Conservation (phyloP, 2,888 invertebrate species). For the Mythimna vitellina region DNA sequence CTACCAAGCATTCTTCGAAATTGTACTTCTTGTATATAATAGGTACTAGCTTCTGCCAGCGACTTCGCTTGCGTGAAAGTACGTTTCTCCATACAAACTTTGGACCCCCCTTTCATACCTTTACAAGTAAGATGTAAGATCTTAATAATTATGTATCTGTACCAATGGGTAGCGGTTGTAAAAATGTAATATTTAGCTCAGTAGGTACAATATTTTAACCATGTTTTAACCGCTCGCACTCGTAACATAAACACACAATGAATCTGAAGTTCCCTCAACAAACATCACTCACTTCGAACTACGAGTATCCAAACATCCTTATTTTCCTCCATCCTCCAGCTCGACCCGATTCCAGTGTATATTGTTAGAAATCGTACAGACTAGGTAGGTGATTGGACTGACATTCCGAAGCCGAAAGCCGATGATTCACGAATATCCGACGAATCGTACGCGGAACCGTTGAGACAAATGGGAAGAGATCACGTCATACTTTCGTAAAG, state of each 20-base stretch:
- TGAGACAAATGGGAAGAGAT: slow-evolving; percentile 45
- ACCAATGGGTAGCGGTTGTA: too few relatives aligned
- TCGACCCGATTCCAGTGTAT: slow-evolving; percentile 47
- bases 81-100: too few relatives aligned
- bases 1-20: not conserved
- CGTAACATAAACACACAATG: not conserved
- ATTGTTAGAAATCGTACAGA: slow-evolving; percentile 54
- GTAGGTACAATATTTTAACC: not conserved
- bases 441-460: slow-evolving; percentile 54
- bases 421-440: slow-evolving; percentile 61
- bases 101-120: too few relatives aligned
- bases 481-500: slow-evolving; percentile 53
- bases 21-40: not conserved
- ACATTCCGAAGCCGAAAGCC: slow-evolving; percentile 55
- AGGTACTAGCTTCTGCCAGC: too few relatives aligned
- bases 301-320: slow-evolving; percentile 29
- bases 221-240: not conserved
- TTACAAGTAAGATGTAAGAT: too few relatives aligned
- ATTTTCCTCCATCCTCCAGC: slow-evolving; percentile 2
- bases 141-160: too few relatives aligned
- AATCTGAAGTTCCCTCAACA: slow-evolving; percentile 10
- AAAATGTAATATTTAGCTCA: too few relatives aligned
- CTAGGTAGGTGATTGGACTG: slow-evolving; percentile 51
- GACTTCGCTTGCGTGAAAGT: too few relatives aligned
- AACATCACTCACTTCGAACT: slow-evolving; percentile 1